phyloP scores from a whole-genome alignment of 2,888 invertebrate species.

The Rhingia campestris region DNA sequence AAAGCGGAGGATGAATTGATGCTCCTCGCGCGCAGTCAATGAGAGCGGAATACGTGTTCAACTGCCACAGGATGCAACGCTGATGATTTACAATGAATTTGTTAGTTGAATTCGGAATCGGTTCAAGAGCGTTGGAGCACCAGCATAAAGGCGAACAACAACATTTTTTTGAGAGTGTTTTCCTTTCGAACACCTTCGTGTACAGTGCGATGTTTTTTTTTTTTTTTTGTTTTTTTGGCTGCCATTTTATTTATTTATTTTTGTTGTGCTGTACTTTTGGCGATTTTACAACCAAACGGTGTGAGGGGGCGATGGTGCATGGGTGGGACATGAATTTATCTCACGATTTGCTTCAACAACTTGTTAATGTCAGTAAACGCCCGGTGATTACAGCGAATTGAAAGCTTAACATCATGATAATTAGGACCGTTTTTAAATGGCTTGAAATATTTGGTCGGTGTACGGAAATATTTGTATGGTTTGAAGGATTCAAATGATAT shows the following conservation, averaged over 20 bases:
- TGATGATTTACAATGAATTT: constrained; percentile 46
- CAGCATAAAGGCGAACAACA: not conserved
- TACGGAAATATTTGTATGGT: too few relatives aligned
- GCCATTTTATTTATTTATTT: constrained; percentile 19
- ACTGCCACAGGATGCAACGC: constrained; percentile 44
- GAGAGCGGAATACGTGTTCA: constrained; percentile 16
- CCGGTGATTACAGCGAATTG: constrained; percentile 6
- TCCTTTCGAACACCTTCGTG: constrained; percentile 2
- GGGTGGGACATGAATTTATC: constrained; percentile 28
- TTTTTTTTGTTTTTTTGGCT: not conserved
- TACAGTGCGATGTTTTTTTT: not conserved
- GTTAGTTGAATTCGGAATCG: constrained; percentile 36
- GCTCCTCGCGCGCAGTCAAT: constrained; percentile 10
- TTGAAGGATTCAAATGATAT: too few relatives aligned
- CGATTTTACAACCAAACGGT: not conserved
- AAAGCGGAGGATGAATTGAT: not conserved
- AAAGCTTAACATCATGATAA: constrained; percentile 17
- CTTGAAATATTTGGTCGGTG: not conserved
- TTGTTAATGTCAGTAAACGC: constrained; percentile 44
- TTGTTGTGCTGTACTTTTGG: constrained; percentile 2
- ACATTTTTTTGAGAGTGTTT: constrained; percentile 14
- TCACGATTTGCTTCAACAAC: constrained; percentile 21
- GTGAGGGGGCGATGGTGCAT: not conserved
- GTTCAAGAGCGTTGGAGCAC: constrained; percentile 1
- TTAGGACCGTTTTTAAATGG: constrained; percentile 19